Base-by-base conservation (phyloP, 2,888 invertebrate species). In the Dryadula phaetusa region DNA sequence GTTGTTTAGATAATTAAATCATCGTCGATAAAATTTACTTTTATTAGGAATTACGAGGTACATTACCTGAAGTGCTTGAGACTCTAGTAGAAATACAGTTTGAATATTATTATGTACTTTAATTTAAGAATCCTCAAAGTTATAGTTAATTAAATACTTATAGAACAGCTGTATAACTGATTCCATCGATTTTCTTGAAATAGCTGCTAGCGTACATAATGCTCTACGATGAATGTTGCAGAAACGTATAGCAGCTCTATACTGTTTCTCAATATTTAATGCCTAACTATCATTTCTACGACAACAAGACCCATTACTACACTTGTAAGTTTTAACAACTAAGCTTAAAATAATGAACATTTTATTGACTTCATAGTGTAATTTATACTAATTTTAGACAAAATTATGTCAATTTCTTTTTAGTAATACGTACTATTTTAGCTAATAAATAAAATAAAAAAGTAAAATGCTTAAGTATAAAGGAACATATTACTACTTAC, bases 261-360 rank as follows among this genome's bases (percentile, higher is more conserved):
- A 62, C 67, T 64, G 68, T 32, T 76, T 76, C 84, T 89, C 85
- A 87, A 91, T 92, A 89, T 86, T 88, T 90, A 85, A 91, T 88
- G 79, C 72, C 79, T 79, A 78, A 85, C 83, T 82, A 86, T 84
- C 86, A 87, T 84, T 87, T 85, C 81, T 84, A 85, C 85, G 82
- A 82, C 81, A 80, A 76, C 73, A 75, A 80, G 81, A n/a, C n/a
- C n/a, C n/a, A n/a, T n/a, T n/a, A 44, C 22, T 62, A 37, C 25
- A 16, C 22, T 58, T n/a, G 12, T 44, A 44, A 44, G 44, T 44
- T 34, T 20, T 37, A 7, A n/a, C 20, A 34, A 42, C 42, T 22
- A n/a, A 18, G 6, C n/a, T 58, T 25, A 25, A 25, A 40, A 3
- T 28, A 16, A 40, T 42, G 3, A 7, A 46, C 4, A 49, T n/a